phyloP scores from a whole-genome alignment of 2,888 invertebrate genomes.

The Teleiodes luculella region DNA sequence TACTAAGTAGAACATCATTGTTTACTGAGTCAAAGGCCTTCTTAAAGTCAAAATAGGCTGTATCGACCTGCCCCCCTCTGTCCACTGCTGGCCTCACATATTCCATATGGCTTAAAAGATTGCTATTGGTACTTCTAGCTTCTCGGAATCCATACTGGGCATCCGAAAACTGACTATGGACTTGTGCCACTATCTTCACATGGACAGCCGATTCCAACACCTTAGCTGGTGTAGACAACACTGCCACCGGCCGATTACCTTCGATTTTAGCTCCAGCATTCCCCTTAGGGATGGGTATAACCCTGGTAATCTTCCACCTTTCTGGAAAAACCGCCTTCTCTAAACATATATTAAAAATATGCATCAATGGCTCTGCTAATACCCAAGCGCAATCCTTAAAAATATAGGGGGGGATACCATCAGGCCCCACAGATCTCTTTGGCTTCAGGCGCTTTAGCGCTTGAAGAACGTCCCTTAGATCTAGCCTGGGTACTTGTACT shows the following conservation, averaged over 20 bases:
- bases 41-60: constrained; percentile 17
- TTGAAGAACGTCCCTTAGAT: neutral
- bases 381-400: constrained; percentile 10
- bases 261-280: constrained; percentile 8
- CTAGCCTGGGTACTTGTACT: neutral
- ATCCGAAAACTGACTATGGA: constrained; percentile 3
- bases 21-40: constrained; percentile 20
- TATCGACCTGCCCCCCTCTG: constrained; percentile 15
- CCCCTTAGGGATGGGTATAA: constrained; percentile 15
- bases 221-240: constrained; percentile 14
- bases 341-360: constrained; percentile 13
- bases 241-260: constrained; percentile 13
- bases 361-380: constrained; percentile 8
- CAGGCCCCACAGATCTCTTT: constrained; percentile 16
- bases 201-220: constrained; percentile 13
- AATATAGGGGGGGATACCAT: constrained; percentile 14
- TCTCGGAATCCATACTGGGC: constrained; percentile 16
- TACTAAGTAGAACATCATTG: constrained; percentile 17
- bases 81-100: constrained; percentile 7
- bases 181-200: neutral
- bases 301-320: constrained; percentile 16
- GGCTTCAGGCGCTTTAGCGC: constrained; percentile 4
- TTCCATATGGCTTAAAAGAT: constrained; percentile 3
- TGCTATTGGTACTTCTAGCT: constrained; percentile 8
- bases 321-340: neutral